These are phyloP conservation scores for Sebastes steindachneri DNA, from an alignment of 2,797 vertebrate species.

Conservation along the genomic window DNA sequence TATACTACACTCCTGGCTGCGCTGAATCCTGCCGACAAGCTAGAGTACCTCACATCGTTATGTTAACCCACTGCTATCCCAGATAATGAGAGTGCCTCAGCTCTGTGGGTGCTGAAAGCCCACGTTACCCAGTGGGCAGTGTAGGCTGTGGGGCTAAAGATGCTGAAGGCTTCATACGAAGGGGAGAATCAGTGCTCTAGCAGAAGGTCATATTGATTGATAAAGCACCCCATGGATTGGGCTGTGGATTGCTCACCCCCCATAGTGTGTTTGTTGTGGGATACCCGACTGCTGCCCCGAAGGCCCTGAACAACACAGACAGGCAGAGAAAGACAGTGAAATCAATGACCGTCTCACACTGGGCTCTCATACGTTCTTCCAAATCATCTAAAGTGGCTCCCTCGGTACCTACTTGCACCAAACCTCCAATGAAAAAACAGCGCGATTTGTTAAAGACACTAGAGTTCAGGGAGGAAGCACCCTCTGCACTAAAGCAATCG, in stretches of 20 bases:
- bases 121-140: slow-evolving; percentile 56
- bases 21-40: slow-evolving; percentile 40
- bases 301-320: slow-evolving; percentile 68
- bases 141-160: slow-evolving; percentile 36
- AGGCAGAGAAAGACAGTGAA: slow-evolving; percentile 70
- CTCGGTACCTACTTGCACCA: slow-evolving; percentile 44
- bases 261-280: slow-evolving; percentile 69
- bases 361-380: slow-evolving; percentile 55
- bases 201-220: slow-evolving; percentile 82
- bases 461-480: slow-evolving; percentile 13
- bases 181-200: slow-evolving; percentile 41
- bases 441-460: slow-evolving; percentile 52
- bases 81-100: slow-evolving; percentile 65
- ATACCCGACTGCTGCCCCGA: slow-evolving; percentile 66
- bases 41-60: slow-evolving; percentile 34
- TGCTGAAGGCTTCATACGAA: slow-evolving; percentile 41
- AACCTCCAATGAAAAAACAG: slow-evolving; percentile 19
- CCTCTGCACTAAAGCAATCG: slow-evolving; percentile 26
- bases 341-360: slow-evolving; percentile 74
- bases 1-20: slow-evolving; percentile 31
- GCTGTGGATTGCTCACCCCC: slow-evolving; percentile 57
- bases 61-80: slow-evolving; percentile 44
- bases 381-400: slow-evolving; percentile 69
- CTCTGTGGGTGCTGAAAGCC: slow-evolving; percentile 56
- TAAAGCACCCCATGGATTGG: slow-evolving; percentile 68